These are phyloP conservation scores for Falco peregrinus DNA, from an alignment of 2,797 vertebrate species.

Conservation along the genomic window DNA sequence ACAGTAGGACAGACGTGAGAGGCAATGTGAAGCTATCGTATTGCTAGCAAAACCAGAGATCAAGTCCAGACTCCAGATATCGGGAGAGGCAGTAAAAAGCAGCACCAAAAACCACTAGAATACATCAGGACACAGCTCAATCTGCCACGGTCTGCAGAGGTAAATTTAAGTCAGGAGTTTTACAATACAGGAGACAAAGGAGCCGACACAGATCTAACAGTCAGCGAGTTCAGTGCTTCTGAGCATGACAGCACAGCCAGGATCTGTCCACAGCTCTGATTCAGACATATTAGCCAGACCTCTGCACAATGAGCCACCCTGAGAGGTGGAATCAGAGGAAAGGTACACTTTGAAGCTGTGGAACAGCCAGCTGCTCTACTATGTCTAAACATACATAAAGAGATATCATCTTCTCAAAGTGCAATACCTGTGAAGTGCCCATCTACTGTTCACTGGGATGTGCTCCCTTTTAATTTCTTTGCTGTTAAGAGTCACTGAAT, in stretches of 20 bases:
- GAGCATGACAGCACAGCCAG: fast-evolving
- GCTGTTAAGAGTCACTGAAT: not conserved
- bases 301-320: not conserved
- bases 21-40: not conserved
- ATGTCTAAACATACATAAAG: not conserved
- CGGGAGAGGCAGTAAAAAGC: not conserved
- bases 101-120: not conserved
- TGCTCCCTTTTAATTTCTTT: not conserved
- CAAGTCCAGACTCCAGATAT: not conserved
- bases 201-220: not conserved
- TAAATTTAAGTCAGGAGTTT: not conserved
- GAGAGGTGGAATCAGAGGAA: not conserved
- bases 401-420: not conserved
- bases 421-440: not conserved
- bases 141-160: not conserved
- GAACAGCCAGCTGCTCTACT: not conserved
- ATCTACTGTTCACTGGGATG: fast-evolving
- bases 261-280: not conserved
- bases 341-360: not conserved
- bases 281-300: fast-evolving
- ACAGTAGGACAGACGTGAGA: fast-evolving
- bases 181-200: not conserved
- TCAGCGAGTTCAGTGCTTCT: not conserved
- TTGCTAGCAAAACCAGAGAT: not conserved
- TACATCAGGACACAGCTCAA: not conserved